Evolutionary conservation across 2,888 invertebrate species (phyloP).

Genomic region (Ischnus inquisitorius): DNA sequence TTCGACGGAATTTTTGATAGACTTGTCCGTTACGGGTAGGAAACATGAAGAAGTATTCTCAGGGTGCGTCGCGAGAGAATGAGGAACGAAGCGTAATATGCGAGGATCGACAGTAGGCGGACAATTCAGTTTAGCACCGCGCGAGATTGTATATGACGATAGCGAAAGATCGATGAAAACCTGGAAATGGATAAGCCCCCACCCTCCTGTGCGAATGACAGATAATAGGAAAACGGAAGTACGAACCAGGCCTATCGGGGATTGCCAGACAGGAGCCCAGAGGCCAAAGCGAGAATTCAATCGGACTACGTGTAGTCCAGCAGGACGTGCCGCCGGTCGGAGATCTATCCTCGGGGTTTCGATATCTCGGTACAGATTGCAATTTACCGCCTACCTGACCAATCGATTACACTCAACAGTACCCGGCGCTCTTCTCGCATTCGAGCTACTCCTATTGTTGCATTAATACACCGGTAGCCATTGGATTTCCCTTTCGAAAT

Average conservation of each 20-base stretch:
- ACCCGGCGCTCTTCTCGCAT: constrained; percentile 13
- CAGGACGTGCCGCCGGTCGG: constrained; percentile 21
- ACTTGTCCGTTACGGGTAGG: background rate
- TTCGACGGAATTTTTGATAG: background rate
- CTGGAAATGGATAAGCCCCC: constrained; percentile 41
- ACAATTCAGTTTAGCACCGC: background rate
- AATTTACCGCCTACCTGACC: constrained; percentile 47
- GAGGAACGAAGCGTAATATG: background rate
- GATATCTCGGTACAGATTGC: constrained; percentile 44
- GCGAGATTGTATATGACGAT: background rate
- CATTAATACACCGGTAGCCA: constrained; percentile 1
- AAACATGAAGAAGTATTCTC: background rate
- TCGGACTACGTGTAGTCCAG: constrained; percentile 33
- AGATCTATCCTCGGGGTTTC: constrained; percentile 27
- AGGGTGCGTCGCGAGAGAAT: background rate
- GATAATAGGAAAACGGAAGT: constrained; percentile 56
- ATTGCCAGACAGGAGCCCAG: constrained; percentile 21
- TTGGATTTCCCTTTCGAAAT: constrained; percentile 8
- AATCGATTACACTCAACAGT: constrained; percentile 37
- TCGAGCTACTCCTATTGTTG: constrained; percentile 1
- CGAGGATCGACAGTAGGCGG: background rate
- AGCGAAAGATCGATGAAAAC: constrained; percentile 34
- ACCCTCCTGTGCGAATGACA: constrained; percentile 15
- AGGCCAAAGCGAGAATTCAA: constrained; percentile 47
- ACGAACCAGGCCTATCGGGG: constrained; percentile 21